phyloP scores from a whole-genome alignment of 2,113 vertebrate genomes.

The Heterotis niloticus region DNA sequence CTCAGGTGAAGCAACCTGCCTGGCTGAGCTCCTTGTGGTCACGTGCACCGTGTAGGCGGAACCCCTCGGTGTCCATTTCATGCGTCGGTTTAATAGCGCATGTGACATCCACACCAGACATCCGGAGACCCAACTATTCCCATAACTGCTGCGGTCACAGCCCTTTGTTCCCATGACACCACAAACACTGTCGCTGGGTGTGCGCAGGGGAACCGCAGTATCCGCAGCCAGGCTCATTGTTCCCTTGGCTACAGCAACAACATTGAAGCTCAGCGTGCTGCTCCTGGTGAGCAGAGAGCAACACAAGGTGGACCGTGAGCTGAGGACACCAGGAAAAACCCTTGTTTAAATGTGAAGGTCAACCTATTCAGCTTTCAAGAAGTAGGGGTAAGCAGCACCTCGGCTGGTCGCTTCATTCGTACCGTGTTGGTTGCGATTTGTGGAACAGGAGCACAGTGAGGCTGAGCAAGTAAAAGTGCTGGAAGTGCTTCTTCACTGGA shows the following conservation, averaged over 20 bases:
- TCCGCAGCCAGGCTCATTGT: constrained; percentile 32
- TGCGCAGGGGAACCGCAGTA: constrained; percentile 42
- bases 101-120: neutral
- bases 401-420: neutral
- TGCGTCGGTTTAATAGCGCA: too few species aligned
- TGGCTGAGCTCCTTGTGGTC: too few species aligned
- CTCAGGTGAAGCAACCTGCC: too few species aligned
- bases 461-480: neutral
- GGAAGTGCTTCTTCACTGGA: too few species aligned
- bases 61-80: too few species aligned
- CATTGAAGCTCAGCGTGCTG: neutral
- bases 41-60: too few species aligned
- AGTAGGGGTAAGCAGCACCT: constrained; percentile 45
- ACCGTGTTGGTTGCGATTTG: neutral
- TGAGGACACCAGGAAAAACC: neutral
- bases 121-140: neutral
- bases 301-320: neutral
- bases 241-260: constrained; percentile 44
- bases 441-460: neutral
- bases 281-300: constrained; percentile 4
- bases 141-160: constrained; percentile 8
- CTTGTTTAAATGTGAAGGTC: neutral
- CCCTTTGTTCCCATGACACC: constrained; percentile 49
- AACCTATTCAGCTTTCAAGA: constrained; percentile 24
- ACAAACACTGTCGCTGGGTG: constrained; percentile 28